Base-by-base conservation (phyloP, 1,140 invertebrate species). In the Harpegnathos saltator region DNA sequence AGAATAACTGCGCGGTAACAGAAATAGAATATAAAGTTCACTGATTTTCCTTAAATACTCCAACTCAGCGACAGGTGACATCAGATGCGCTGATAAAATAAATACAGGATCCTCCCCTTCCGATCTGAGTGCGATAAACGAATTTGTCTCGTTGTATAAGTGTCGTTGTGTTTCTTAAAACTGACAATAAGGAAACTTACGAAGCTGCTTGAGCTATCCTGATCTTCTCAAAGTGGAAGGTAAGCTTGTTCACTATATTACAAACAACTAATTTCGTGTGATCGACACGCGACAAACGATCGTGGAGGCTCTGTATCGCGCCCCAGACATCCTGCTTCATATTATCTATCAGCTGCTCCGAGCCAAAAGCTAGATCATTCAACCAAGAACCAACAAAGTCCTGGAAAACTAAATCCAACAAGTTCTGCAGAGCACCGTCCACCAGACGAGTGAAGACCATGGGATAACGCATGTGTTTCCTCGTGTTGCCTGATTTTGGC, bases 161-260 rank as follows among this genome's bases (percentile, higher is more conserved):
- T n/a, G n/a, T n/a, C n/a, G n/a, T n/a, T n/a, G n/a, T n/a, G n/a
- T 33, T 33, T 33, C 29, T 33, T 33, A 5, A 33, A 33, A 33
- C 29, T 5, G 29, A 56, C 14, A 63, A 52, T n/a, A 65, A 38
- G 15, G 11, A 22, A 59, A 96, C 96, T 96, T 95, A 97, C 97
- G 95, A 96, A 90, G 95, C 95, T 89, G 96, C 95, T 92, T 97
- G 96, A 19, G 97, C 96, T 89, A 97, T 95, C 88, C 97, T 95
- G 61, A 98, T 97, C 90, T 97, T 97, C 91, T 97, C 97, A 94
- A 98, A 97, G 95, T 99, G 98, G 82, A 96, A 95, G 44, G 97
- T 97, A 11, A 98, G 96, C 92, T 96, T 96, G 59, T 95, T 96
- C 3, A 98, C 96, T 92, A 98, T 96, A 93, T 97, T 97, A 90